Percentiles rank a stretch among this genome's conserved stretches.
Conservation (phyloP, 2,888 invertebrate species). For the Marronus borbonicus region DNA sequence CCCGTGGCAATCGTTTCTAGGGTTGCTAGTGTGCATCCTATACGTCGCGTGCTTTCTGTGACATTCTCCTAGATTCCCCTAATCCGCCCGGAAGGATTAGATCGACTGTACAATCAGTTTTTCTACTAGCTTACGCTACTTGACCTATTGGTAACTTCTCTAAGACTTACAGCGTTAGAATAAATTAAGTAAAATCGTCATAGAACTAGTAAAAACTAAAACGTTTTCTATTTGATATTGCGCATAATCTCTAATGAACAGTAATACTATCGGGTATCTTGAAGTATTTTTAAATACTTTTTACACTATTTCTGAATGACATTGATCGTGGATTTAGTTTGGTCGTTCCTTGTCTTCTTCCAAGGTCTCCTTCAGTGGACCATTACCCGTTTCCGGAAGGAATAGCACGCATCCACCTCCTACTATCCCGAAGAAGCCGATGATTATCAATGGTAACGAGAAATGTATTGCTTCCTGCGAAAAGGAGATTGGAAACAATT, state of each 20-base stretch:
- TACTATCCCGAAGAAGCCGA: constrained; percentile 79
- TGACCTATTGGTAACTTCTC: too few relatives aligned
- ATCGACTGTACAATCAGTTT: too few relatives aligned
- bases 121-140: too few relatives aligned
- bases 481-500: constrained; percentile 32
- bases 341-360: constrained; percentile 53
- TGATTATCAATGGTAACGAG: constrained; percentile 81
- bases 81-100: too few relatives aligned
- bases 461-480: constrained; percentile 77
- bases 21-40: too few relatives aligned
- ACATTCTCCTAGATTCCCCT: too few relatives aligned
- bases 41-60: too few relatives aligned
- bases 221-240: not conserved
- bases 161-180: not conserved
- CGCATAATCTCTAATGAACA: not conserved
- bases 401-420: constrained; percentile 83
- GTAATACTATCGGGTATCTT: constrained; percentile 23
- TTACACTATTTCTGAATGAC: too few relatives aligned
- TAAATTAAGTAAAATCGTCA: constrained; percentile 12
- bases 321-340: too few relatives aligned
- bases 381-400: constrained; percentile 83
- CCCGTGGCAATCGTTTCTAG: too few relatives aligned
- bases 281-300: not conserved
- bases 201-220: constrained; percentile 6
- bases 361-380: constrained; percentile 69